Conservation (phyloP, 2,797 vertebrate genomes). For the Sus cebifrons region DNA sequence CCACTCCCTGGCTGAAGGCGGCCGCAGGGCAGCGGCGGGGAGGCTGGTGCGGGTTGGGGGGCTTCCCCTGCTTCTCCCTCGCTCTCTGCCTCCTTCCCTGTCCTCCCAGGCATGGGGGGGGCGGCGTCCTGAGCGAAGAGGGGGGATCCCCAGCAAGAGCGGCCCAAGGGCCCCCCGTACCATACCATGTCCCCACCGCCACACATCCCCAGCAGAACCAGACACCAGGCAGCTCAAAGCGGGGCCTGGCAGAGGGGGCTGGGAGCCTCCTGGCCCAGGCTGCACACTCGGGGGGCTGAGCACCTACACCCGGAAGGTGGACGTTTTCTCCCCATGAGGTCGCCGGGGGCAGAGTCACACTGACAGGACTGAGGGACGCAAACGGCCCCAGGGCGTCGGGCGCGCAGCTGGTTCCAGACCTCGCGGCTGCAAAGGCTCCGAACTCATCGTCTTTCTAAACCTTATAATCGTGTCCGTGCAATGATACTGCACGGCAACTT, state of each 20-base stretch:
- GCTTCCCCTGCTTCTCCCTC: fast-evolving
- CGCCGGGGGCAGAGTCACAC: background rate
- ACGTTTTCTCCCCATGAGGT: background rate
- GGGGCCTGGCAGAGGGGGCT: background rate
- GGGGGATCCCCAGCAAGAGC: background rate
- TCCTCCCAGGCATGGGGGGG: background rate
- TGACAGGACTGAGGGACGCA: background rate
- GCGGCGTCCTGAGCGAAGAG: background rate
- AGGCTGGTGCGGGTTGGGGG: background rate
- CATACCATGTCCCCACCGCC: background rate
- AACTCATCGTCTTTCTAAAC: background rate
- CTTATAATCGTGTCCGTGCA: background rate
- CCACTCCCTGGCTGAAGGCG: background rate
- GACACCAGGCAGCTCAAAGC: background rate
- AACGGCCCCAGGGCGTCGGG: background rate
- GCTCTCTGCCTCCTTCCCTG: background rate
- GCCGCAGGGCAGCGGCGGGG: background rate
- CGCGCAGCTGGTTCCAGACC: background rate
- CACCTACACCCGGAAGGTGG: background rate
- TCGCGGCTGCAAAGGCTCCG: background rate
- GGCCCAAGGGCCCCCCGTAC: background rate
- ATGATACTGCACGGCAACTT: background rate
- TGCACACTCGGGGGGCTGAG: background rate
- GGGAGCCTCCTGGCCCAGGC: background rate
- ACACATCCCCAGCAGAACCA: background rate